These are phyloP conservation scores for Urocynchramus pylzowi DNA, from an alignment of 2,113 vertebrate genomes.

Conservation along the genomic window DNA sequence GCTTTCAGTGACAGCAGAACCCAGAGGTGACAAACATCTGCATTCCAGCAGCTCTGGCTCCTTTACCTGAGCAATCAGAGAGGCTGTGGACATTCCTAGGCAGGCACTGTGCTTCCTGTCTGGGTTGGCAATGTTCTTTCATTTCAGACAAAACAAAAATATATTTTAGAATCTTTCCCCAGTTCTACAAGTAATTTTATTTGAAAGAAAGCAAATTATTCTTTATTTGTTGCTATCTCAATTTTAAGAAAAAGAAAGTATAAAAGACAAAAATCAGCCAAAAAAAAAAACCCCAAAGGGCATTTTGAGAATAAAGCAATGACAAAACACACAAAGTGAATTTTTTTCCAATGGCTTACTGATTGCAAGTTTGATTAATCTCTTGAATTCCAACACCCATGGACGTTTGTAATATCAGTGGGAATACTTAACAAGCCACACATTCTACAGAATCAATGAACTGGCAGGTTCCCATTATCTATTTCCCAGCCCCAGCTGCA, in stretches of 20 bases:
- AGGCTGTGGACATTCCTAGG: background rate
- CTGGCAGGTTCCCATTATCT: background rate
- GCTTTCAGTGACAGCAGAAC: background rate
- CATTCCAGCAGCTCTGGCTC: background rate
- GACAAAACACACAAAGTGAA: background rate
- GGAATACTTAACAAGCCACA: background rate
- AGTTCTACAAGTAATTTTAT: background rate
- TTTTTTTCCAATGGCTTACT: background rate
- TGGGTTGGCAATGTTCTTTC: background rate
- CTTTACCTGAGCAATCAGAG: background rate
- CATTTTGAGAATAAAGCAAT: background rate
- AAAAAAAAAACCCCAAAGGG: background rate
- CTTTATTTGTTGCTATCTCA: background rate
- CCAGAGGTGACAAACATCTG: background rate
- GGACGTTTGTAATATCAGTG: background rate
- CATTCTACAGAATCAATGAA: background rate
- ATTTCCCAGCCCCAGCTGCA: background rate
- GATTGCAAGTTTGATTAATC: conserved; percentile 7
- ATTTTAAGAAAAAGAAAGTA: background rate
- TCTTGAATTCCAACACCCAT: background rate
- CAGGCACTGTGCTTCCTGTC: background rate
- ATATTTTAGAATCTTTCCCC: background rate
- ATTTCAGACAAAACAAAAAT: background rate
- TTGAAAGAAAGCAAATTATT: background rate
- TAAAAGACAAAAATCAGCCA: background rate